These are phyloP conservation scores for Podotricha telesiphe DNA, from an alignment of 2,888 invertebrate genomes.

Conservation along the genomic window DNA sequence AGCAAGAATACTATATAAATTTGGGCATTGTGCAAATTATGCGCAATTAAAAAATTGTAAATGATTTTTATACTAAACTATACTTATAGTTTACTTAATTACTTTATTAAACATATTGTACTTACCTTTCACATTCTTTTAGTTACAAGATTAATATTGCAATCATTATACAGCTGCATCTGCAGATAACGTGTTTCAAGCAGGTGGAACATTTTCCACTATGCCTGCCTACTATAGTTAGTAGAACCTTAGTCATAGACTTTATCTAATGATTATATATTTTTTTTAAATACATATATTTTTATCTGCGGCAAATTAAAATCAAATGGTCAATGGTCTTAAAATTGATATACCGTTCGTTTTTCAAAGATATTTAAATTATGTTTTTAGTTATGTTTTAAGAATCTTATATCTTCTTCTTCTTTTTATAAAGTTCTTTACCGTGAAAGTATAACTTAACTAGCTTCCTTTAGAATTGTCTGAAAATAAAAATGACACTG, in stretches of 20 bases:
- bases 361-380: too few species aligned
- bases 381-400: too few species aligned
- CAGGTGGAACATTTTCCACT: conserved; percentile 12
- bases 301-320: not conserved
- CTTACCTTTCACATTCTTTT: conserved; percentile 1
- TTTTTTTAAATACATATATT: too few species aligned
- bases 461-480: too few species aligned
- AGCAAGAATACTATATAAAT: too few species aligned
- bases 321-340: too few species aligned
- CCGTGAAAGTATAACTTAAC: too few species aligned
- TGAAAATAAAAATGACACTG: too few species aligned
- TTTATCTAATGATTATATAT: not conserved
- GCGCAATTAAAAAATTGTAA: not conserved
- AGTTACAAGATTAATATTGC: conserved; percentile 15
- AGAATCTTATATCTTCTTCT: too few species aligned
- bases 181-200: conserved; percentile 17
- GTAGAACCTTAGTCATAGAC: not conserved
- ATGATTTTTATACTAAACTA: not conserved
- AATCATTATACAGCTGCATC: conserved; percentile 4
- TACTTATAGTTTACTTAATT: too few species aligned
- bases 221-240: conserved; percentile 17
- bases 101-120: conserved; percentile 11
- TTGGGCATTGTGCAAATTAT: not conserved
- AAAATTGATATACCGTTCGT: too few species aligned
- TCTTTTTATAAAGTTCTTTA: too few species aligned